Percentiles rank a stretch among this genome's conserved stretches.
Conservation (phyloP, 2,113 vertebrate species). For the Dinomys branickii region DNA sequence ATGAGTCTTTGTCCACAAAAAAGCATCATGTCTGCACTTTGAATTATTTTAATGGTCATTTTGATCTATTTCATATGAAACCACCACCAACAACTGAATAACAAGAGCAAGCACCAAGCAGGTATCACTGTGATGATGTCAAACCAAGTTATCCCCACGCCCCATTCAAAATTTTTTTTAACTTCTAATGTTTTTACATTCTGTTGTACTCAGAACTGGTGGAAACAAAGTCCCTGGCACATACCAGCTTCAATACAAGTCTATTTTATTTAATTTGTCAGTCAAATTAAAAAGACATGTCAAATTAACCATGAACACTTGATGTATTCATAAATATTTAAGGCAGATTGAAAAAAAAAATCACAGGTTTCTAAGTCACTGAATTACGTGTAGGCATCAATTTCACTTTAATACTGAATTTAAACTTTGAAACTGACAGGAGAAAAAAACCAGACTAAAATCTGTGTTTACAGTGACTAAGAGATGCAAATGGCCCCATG, state of each 20-base stretch:
- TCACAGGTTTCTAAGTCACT: background rate
- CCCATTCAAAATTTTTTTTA: slow-evolving; percentile 15
- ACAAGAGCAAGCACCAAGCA: background rate
- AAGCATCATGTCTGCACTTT: background rate
- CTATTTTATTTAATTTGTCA: slow-evolving; percentile 31
- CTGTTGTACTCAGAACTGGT: background rate
- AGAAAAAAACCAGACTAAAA: background rate
- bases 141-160: background rate
- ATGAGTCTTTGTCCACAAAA: background rate
- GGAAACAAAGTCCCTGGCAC: background rate
- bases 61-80: background rate
- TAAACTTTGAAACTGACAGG: background rate
- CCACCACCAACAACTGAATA: background rate
- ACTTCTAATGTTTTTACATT: slow-evolving; percentile 16
- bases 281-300: background rate
- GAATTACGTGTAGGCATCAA: background rate
- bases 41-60: background rate
- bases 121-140: background rate
- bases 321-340: slow-evolving; percentile 28
- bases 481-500: background rate
- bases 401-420: slow-evolving; percentile 30
- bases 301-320: background rate
- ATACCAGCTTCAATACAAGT: background rate
- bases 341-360: slow-evolving; percentile 30
- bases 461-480: background rate